These are phyloP conservation scores for Rhinoderma darwinii DNA, from an alignment of 2,113 vertebrate genomes.

Conservation along the genomic window DNA sequence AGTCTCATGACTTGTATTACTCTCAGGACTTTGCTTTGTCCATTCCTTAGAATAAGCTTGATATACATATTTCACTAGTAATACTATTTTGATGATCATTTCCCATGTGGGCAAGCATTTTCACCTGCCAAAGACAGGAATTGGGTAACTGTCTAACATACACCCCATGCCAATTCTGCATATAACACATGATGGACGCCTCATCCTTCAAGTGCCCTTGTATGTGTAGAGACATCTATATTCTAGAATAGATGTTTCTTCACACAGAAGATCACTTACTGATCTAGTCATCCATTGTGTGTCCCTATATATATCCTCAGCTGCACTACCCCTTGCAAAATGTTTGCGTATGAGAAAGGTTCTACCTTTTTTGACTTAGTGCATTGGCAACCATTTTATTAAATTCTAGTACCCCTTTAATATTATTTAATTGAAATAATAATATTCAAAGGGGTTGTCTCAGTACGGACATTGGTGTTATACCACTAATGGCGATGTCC, in stretches of 20 bases:
- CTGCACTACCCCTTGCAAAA: not conserved
- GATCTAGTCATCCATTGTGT: not conserved
- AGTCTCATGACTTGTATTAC: slow-evolving; percentile 57
- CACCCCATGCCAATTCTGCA: not conserved
- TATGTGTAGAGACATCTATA: not conserved
- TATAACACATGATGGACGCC: not conserved
- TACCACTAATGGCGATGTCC: not conserved
- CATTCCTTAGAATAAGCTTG: not conserved
- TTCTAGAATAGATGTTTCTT: not conserved
- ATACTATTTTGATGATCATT: not conserved
- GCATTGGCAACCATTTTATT: not conserved
- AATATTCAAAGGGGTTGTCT: not conserved
- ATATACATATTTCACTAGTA: not conserved
- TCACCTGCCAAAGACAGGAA: no score
- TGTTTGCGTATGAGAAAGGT: not conserved
- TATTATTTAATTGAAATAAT: not conserved
- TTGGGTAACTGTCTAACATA: not conserved
- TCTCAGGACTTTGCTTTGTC: not conserved
- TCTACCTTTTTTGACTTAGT: not conserved
- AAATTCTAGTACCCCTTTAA: not conserved
- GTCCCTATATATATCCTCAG: no score
- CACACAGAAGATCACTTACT: no score
- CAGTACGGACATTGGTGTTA: not conserved
- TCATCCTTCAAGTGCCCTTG: not conserved
- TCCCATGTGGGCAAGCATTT: no score